Base-by-base conservation (phyloP, 2,888 invertebrate species). In the Nomada fucata region DNA sequence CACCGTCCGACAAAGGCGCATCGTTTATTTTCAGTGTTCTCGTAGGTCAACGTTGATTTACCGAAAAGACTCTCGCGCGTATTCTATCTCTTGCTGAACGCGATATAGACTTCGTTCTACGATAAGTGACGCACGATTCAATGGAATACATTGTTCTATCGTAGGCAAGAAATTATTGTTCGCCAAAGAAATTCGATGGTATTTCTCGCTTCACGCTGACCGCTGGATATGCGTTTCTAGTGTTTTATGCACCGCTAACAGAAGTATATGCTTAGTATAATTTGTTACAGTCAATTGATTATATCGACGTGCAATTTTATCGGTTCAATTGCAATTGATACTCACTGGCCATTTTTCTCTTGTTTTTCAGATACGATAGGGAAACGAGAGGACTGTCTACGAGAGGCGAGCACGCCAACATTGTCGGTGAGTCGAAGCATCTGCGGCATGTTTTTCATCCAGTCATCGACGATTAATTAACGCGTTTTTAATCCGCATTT, bases 361-460 rank as follows among this genome's bases (percentile, higher is more conserved):
- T 65, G 20, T 13, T 52, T 87, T 86, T 70, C 82, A 88, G 83
- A 29, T 63, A 20, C 78, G 61, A 42, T 67, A 84, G 77, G 26
- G 75, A 76, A 67, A 53, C 82, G 69, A 59, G 57, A 61, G 80
- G 63, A 52, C 36, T 71, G 57, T 53, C 42, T 23, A 70, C 63
- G 55, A 50, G 60, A 60, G 67, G 81, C 53, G 69, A 75, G 75
- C 79, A 74, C 70, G 65, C 67, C 80, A 77, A 75, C 76, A 73
- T 89, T 89, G 88, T 89, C 89, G 89, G 90, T 91, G 76, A 91
- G 90, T 87, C 64, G 47, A 78, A 60, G 26, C 60, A 82, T 84
- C 64, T 82, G 79, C 80, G 64, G 59, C 59, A 67, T 7, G 76
- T 84, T 83, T 85, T 83, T 86, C 83, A 81, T 61, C 82, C 52